These are phyloP conservation scores for Hoplodrina ambigua DNA, from an alignment of 2,888 invertebrate species.

Conservation along the genomic window DNA sequence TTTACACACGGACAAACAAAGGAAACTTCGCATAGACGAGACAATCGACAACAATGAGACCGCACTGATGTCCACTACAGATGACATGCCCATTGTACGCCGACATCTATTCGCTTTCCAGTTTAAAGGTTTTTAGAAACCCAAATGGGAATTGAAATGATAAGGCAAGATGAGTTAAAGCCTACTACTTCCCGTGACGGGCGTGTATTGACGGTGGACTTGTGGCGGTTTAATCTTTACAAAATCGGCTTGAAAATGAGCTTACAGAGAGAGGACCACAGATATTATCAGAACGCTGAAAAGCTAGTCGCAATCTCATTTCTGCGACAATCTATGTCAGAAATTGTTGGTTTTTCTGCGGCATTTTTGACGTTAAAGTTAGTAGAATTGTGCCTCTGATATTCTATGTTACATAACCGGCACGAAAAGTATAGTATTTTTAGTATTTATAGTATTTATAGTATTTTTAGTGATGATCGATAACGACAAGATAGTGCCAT, in stretches of 20 bases:
- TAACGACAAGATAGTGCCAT: too few species aligned
- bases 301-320: too few species aligned
- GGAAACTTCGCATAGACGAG: slow-evolving; percentile 82
- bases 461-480: too few species aligned
- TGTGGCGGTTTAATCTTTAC: not conserved
- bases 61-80: slow-evolving; percentile 76
- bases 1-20: slow-evolving; percentile 83
- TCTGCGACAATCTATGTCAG: too few species aligned
- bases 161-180: slow-evolving; percentile 17
- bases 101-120: slow-evolving; percentile 67
- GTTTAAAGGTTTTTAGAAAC: slow-evolving; percentile 67
- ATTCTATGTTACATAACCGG: too few species aligned
- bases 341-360: too few species aligned
- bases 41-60: slow-evolving; percentile 78
- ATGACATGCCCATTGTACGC: slow-evolving; percentile 73
- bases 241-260: not conserved
- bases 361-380: too few species aligned
- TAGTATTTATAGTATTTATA: too few species aligned
- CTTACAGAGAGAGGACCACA: not conserved
- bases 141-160: slow-evolving; percentile 50
- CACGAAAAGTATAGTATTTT: too few species aligned
- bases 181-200: slow-evolving; percentile 5
- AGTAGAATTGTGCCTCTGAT: too few species aligned
- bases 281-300: too few species aligned
- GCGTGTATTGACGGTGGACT: not conserved